Evolutionary conservation across 1,140 invertebrate genomes (phyloP), one percentile per base, ranked within the genome.

Genomic region (Littorina saxatilis): DNA sequence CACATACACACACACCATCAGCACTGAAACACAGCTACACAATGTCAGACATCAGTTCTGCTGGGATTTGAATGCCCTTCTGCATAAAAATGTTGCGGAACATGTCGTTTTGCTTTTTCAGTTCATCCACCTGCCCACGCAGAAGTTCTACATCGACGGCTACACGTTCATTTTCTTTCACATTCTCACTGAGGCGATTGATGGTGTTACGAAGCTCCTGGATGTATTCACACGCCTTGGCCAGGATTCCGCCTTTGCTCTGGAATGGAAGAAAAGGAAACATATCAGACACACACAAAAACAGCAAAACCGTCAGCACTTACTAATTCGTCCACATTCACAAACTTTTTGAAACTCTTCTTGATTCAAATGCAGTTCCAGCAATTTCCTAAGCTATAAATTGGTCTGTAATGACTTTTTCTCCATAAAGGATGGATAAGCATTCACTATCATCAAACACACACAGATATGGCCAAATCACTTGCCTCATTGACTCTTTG

Each of bases 161-260:
- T 23, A 95, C 82, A 80, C 94, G 92, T 84, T 95, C 95, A 72
- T 94, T 94, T 75, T 95, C 95, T 79, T 94, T 94, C 35, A 95
- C 84, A 87, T 93, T 94, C 79, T 95, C 94, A 4, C 92, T 92
- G 84, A 95, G 93, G 90, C 95, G 94, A 87, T 95, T 94, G 91
- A 98, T 96, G 58, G 95, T 95, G 32, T 94, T 94, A 80, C 96
- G 95, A 79, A 99, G 94, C 89, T 98, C 97, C 72, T 94, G 94
- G 82, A 99, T 99, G 91, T 99, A 98, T 90, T 99, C 98, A 93
- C 97, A 99, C 2, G 98, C 98, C 92, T 99, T 99, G 3, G 98
- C 96, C 82, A 99, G 92, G 85, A 99, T 99, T 68, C 97, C 97
- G 47, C 98, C 97, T 94, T 99, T 99, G 89, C 97, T 99, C 93